Conservation (phyloP, 2,888 invertebrate species). For the Amblyteles armatorius region DNA sequence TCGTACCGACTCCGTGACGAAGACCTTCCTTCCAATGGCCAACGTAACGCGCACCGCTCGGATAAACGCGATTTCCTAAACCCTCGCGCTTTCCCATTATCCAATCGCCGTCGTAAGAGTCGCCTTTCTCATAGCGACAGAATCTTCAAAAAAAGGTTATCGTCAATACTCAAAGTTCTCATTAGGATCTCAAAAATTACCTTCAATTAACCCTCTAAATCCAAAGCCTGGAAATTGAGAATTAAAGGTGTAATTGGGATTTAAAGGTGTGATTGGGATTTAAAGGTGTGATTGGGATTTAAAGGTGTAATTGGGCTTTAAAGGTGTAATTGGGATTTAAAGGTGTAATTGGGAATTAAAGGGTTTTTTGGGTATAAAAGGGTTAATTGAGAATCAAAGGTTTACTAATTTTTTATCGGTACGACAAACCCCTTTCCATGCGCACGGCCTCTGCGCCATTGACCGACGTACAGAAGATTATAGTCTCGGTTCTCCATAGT, state of each 20-base stretch:
- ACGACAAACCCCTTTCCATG: slow-evolving; percentile 83
- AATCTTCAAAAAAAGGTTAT: slow-evolving; percentile 63
- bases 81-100: slow-evolving; percentile 84
- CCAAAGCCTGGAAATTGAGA: too few species aligned
- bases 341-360: too few species aligned
- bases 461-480: slow-evolving; percentile 81
- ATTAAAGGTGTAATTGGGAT: too few species aligned
- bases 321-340: too few species aligned
- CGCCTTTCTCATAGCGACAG: slow-evolving; percentile 76
- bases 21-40: slow-evolving; percentile 86
- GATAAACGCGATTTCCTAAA: slow-evolving; percentile 86
- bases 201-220: background rate
- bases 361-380: too few species aligned
- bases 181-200: background rate
- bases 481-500: slow-evolving; percentile 72
- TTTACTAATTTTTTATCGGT: background rate
- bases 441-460: slow-evolving; percentile 83
- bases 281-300: too few species aligned
- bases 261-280: too few species aligned
- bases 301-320: background rate
- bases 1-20: slow-evolving; percentile 87
- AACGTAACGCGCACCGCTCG: slow-evolving; percentile 86
- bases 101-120: slow-evolving; percentile 85
- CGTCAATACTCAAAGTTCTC: background rate
- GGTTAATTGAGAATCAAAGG: background rate